phyloP scores from a whole-genome alignment of 2,797 vertebrate genomes.

The Danio albolineatus region DNA sequence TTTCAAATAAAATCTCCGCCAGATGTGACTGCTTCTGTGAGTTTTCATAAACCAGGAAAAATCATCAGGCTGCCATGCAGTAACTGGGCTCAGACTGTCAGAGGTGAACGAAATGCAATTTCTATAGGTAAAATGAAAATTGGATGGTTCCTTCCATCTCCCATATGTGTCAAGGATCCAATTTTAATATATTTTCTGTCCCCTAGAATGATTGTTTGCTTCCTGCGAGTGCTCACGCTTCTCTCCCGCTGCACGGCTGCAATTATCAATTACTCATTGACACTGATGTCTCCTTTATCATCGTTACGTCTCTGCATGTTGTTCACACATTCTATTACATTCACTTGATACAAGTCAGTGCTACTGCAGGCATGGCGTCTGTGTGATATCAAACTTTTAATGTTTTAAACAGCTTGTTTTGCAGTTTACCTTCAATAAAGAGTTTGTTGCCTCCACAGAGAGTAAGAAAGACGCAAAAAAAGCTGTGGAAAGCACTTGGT shows the following conservation, averaged over 20 bases:
- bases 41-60: conserved; percentile 20
- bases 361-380: neutral
- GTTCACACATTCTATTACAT: conserved; percentile 28
- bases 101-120: conserved; percentile 50
- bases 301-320: neutral
- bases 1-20: conserved; percentile 63
- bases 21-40: conserved; percentile 52
- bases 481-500: neutral
- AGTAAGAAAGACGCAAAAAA: neutral
- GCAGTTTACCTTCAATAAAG: conserved; percentile 9
- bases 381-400: neutral
- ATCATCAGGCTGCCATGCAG: conserved; percentile 13
- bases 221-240: neutral
- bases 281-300: conserved; percentile 13
- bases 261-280: conserved; percentile 26
- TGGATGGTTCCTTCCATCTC: conserved; percentile 30
- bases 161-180: conserved; percentile 25
- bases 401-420: neutral
- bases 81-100: conserved; percentile 50
- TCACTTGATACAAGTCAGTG: conserved; percentile 7
- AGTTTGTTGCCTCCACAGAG: conserved; percentile 8
- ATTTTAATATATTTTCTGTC: conserved; percentile 36
- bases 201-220: conserved; percentile 25
- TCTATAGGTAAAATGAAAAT: conserved; percentile 38
- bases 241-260: neutral